A percentile compares a stretch with the other conserved stretches of the same genome.
phyloP scores from a whole-genome alignment of 2,888 invertebrate species.

The Ormia ochracea region DNA sequence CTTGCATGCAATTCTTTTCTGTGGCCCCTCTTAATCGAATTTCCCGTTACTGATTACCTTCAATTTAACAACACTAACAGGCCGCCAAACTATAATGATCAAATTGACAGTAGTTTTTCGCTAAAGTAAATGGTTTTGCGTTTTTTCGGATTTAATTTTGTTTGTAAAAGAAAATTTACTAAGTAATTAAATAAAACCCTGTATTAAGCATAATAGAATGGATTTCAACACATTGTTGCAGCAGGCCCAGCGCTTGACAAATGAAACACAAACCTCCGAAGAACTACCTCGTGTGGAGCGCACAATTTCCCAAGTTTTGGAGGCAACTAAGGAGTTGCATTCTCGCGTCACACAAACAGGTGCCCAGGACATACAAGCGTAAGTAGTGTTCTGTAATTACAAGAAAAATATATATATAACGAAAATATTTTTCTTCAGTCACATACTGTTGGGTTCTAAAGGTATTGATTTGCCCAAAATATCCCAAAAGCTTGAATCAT shows the following conservation, averaged over 20 bases:
- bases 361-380: slow-evolving; percentile 93
- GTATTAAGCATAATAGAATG: slow-evolving; percentile 67
- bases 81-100: slow-evolving; percentile 45
- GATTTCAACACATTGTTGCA: slow-evolving; percentile 92
- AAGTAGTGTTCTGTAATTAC: slow-evolving; percentile 55
- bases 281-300: slow-evolving; percentile 91
- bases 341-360: slow-evolving; percentile 90
- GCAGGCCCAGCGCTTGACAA: slow-evolving; percentile 93
- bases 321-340: slow-evolving; percentile 93
- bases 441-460: slow-evolving; percentile 91
- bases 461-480: slow-evolving; percentile 96
- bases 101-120: neutral
- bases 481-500: slow-evolving; percentile 91
- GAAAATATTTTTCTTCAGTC: slow-evolving; percentile 78
- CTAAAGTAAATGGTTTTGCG: neutral
- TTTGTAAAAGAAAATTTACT: neutral
- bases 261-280: slow-evolving; percentile 90
- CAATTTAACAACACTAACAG: neutral
- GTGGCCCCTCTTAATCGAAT: neutral
- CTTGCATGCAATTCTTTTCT: neutral
- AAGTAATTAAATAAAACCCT: neutral
- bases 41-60: neutral
- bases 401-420: neutral
- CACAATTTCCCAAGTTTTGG: slow-evolving; percentile 92
- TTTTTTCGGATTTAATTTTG: neutral